Evolutionary conservation across 2,888 invertebrate genomes (phyloP).

Genomic region (Catocala sponsa): DNA sequence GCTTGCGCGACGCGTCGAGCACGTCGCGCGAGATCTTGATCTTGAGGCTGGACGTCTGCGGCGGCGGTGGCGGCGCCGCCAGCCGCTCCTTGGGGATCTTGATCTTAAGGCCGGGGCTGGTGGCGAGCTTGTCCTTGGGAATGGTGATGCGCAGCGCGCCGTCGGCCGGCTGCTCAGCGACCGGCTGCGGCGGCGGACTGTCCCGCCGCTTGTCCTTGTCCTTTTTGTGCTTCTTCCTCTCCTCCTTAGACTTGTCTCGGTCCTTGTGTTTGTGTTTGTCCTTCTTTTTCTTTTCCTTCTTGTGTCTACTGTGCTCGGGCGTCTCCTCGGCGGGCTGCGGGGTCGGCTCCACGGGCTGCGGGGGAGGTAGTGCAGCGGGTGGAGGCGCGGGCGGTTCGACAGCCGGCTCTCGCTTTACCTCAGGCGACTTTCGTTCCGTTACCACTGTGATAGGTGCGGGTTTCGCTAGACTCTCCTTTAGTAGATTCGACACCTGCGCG

Average conservation of each 20-base stretch:
- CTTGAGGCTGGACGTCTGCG: constrained; percentile 88
- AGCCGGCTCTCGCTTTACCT: constrained; percentile 67
- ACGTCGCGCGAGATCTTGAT: constrained; percentile 94
- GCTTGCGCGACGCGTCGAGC: constrained; percentile 85
- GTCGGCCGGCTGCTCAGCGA: constrained; percentile 55
- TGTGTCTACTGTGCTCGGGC: constrained; percentile 73
- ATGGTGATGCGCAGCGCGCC: constrained; percentile 79
- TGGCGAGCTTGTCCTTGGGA: constrained; percentile 76
- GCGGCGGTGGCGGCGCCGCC: constrained; percentile 85
- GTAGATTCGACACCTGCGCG: constrained; percentile 90
- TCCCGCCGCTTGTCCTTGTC: constrained; percentile 84
- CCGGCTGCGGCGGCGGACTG: constrained; percentile 55
- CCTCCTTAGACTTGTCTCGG: constrained; percentile 91
- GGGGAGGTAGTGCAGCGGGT: constrained; percentile 29
- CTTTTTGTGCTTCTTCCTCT: constrained; percentile 92
- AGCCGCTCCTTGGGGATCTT: constrained; percentile 94
- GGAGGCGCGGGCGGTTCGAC: constrained; percentile 63
- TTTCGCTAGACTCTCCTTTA: constrained; percentile 90
- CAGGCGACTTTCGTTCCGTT: constrained; percentile 73
- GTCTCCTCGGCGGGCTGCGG: constrained; percentile 56
- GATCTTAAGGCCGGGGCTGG: constrained; percentile 90
- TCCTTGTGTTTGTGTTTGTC: constrained; percentile 94
- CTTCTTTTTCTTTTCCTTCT: constrained; percentile 92
- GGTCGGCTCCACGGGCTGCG: constrained; percentile 38
- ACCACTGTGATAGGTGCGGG: constrained; percentile 80